Conservation (phyloP, 2,113 vertebrate species). For the Epinephelus fuscoguttatus region DNA sequence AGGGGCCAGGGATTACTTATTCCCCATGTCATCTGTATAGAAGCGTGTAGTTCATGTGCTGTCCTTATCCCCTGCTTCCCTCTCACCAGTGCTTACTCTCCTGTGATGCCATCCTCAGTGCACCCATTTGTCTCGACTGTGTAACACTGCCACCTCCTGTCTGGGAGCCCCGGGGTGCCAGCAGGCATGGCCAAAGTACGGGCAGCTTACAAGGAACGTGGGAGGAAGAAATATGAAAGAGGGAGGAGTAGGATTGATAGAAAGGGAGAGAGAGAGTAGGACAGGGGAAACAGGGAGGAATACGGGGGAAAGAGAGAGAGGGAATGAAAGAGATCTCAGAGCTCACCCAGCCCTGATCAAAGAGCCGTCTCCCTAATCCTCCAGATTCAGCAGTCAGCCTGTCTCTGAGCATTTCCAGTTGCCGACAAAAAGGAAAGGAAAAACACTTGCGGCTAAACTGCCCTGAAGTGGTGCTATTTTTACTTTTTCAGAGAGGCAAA, state of each 20-base stretch:
- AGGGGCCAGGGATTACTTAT: constrained; percentile 72
- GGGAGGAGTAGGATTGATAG: constrained; percentile 43
- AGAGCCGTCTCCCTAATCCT: constrained; percentile 84
- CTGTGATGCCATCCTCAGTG: constrained; percentile 59
- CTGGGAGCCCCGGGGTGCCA: constrained; percentile 72
- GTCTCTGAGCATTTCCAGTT: constrained; percentile 81
- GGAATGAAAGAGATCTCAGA: constrained; percentile 72
- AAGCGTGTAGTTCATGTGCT: constrained; percentile 69
- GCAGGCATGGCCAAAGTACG: constrained; percentile 47
- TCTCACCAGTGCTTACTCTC: constrained; percentile 60
- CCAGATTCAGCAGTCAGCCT: constrained; percentile 82
- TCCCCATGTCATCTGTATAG: constrained; percentile 73
- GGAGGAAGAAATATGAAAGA: constrained; percentile 45
- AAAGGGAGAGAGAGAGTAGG: constrained; percentile 34
- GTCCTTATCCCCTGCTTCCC: constrained; percentile 63
- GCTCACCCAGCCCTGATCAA: constrained; percentile 82
- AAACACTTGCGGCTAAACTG: constrained; percentile 84
- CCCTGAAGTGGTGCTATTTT: constrained; percentile 86
- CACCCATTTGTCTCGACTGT: constrained; percentile 71
- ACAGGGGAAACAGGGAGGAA: constrained; percentile 45
- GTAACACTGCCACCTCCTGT: constrained; percentile 83
- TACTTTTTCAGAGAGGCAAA: constrained; percentile 77
- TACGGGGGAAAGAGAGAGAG: constrained; percentile 47
- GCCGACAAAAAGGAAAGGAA: constrained; percentile 69
- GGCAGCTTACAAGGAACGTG: constrained; percentile 26